Base-by-base conservation (phyloP, 2,797 vertebrate species). In the Aotus griseimembra region DNA sequence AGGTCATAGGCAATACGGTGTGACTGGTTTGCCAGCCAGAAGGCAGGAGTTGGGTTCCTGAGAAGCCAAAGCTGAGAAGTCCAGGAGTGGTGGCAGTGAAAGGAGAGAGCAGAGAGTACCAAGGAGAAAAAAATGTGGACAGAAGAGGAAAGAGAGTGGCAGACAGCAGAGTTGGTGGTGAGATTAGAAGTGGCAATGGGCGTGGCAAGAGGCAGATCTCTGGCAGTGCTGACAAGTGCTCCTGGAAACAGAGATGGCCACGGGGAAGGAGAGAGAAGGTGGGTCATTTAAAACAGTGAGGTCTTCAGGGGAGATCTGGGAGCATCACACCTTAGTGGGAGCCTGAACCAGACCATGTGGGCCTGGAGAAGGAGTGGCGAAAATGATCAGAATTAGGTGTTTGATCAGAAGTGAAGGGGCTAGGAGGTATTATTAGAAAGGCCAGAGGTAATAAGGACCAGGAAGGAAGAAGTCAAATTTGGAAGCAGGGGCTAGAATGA, bases 141-240 rank as follows among this genome's bases (percentile, higher is more conserved):
- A 10, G 14, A 88, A 89, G 88, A 93, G 61, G 90, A 57, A 95
- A 84, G 58, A 57, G 52, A 93, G 96, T 0, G 36, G 76, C 81
- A 97, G 98, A 97, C 93, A 70, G 97, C 96, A 96, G 97, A 97
- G 94, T 90, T 36, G 67, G 94, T 92, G 89, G 90, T 55, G 95
- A 96, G 84, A 85, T 90, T 55, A 82, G 95, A 94, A 75, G 93
- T 30, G 72, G 52, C 46, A 13, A 17, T 92, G 84, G 90, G 94
- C 87, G 84, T 30, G 79, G 94, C 64, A 30, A 84, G 52, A 88
- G 57, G 82, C 72, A 61, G 87, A 83, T 88, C 72, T 30, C 22
- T 30, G 85, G 61, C 1, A 8, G 81, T 52, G 93, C 90, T 44
- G 75, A 93, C 7, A 48, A 92, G 73, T 10, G 14, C 70, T 57